phyloP scores from a whole-genome alignment of 1,140 invertebrate species.

The Periplaneta americana region DNA sequence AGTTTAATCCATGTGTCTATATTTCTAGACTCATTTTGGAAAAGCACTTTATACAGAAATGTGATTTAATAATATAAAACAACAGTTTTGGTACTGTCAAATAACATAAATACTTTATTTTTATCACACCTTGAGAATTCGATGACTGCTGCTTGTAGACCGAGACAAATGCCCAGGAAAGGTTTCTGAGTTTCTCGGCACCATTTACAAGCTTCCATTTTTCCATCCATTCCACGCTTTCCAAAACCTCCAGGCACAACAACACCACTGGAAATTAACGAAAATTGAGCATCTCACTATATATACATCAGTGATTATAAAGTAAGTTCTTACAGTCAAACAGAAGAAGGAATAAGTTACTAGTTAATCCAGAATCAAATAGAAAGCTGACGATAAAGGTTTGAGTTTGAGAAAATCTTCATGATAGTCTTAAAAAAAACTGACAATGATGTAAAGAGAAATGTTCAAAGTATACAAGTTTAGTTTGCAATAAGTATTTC shows the following conservation, averaged over 20 bases:
- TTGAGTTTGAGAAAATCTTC: background rate
- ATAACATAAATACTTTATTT: no score
- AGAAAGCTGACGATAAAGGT: no score
- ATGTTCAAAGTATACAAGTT: background rate
- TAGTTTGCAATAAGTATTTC: background rate
- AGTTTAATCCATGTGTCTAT: no score
- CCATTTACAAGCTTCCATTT: constrained; percentile 90
- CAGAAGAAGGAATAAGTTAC: no score
- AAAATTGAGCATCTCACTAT: no score
- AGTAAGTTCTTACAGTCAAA: no score
- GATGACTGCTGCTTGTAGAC: constrained; percentile 94
- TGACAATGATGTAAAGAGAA: background rate
- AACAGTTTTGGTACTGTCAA: no score
- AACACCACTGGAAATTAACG: constrained; percentile 77
- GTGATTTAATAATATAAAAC: no score
- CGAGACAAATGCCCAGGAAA: constrained; percentile 93
- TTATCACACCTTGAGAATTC: constrained; percentile 74
- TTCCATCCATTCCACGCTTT: constrained; percentile 91
- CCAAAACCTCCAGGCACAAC: constrained; percentile 98
- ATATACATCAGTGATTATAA: no score
- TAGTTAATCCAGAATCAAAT: no score
- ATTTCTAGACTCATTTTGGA: no score
- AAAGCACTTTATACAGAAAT: no score
- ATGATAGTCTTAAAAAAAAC: background rate
- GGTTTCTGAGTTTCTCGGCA: constrained; percentile 86